Conservation (phyloP, 2,797 vertebrate genomes). For the Sparidentex hasta region DNA sequence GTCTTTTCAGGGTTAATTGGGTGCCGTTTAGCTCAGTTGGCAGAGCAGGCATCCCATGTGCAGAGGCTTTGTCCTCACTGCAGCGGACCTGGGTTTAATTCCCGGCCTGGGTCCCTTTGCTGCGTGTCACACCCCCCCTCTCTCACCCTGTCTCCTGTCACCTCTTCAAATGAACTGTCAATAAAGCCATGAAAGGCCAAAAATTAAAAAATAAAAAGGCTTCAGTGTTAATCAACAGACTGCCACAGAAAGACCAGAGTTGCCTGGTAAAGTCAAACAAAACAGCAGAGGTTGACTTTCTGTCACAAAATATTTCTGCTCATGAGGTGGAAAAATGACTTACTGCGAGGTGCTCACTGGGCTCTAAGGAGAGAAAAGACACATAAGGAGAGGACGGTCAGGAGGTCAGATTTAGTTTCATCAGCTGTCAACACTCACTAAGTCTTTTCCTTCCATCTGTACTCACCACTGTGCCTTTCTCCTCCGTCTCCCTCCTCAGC, state of each 20-base stretch:
- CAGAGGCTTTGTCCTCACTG: no score
- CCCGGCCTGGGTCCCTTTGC: no score
- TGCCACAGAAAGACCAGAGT: neutral
- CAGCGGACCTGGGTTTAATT: no score
- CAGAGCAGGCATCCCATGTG: no score
- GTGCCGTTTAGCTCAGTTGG: no score
- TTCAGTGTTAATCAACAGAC: neutral
- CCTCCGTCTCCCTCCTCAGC: conserved; percentile 40
- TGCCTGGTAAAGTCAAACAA: neutral
- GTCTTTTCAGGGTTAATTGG: neutral
- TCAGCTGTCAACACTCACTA: conserved; percentile 47
- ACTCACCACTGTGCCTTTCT: conserved; percentile 61
- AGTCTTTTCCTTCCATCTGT: neutral
- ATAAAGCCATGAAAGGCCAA: no score
- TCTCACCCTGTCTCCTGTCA: no score
- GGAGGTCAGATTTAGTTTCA: conserved; percentile 62
- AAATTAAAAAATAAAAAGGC: no score
- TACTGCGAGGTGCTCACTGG: conserved; percentile 66
- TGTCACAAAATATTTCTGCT: neutral
- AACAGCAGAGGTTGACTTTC: neutral
- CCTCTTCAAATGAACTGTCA: no score
- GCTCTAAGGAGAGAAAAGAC: conserved; percentile 59
- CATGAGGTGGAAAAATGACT: conserved; percentile 49
- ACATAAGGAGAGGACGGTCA: conserved; percentile 24
- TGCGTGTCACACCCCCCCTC: no score